A percentile compares a stretch with the other conserved stretches of the same genome.
Conservation (phyloP, 1,140 invertebrate genomes). For the Rhagoletis zephyria region DNA sequence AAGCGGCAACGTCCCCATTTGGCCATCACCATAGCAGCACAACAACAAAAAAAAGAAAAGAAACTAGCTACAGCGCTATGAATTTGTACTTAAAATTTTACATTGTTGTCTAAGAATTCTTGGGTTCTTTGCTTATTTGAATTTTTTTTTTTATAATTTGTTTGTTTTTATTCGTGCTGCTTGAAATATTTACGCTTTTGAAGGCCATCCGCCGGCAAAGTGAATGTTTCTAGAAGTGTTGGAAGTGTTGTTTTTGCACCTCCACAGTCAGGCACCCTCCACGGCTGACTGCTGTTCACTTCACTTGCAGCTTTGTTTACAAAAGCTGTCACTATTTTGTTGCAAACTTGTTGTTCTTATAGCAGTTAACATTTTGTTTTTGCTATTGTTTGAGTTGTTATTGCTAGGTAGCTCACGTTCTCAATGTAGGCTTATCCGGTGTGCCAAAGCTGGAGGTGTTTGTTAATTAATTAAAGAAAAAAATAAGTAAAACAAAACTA, state of each 20-base stretch:
- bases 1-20: not conserved
- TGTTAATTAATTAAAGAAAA: conserved; percentile 18
- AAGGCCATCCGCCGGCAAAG: conserved; percentile 24
- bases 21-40: not conserved
- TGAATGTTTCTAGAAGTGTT: conserved; percentile 35
- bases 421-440: not conserved
- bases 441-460: conserved; percentile 30
- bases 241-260: not conserved
- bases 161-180: too few relatives aligned
- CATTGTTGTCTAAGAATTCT: not conserved
- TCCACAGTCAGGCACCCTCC: not conserved
- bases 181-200: not conserved
- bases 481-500: not conserved
- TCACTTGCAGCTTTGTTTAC: conserved; percentile 6
- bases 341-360: conserved; percentile 3
- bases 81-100: not conserved
- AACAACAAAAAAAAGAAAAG: not conserved
- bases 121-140: not conserved
- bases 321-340: not conserved
- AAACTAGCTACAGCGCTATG: not conserved
- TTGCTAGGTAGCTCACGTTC: not conserved
- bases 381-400: not conserved
- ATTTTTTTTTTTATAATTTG: not conserved
- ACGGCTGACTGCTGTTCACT: conserved; percentile 37
- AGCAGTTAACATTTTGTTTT: not conserved